Evolutionary conservation across 2,797 vertebrate genomes (phyloP).

Genomic region (Podarcis lilfordi): DNA sequence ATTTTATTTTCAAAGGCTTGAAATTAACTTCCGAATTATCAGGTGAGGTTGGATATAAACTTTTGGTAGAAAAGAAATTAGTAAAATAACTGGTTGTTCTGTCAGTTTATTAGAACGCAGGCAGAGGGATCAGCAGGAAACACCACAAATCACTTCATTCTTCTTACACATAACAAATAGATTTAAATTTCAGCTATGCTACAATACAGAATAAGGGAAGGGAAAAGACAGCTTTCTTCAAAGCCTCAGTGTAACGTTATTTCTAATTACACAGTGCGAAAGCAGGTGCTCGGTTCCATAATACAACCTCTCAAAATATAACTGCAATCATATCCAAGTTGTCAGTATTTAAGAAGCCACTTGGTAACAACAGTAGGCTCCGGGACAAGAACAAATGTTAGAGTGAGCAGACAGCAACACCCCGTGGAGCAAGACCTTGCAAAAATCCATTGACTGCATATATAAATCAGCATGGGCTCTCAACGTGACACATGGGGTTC

Average conservation of each 20-base stretch:
- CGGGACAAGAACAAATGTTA: neutral
- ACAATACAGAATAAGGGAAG: slow-evolving; percentile 37
- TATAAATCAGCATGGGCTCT: slow-evolving; percentile 47
- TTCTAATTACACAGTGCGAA: slow-evolving; percentile 32
- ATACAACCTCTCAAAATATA: slow-evolving; percentile 35
- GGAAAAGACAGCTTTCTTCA: slow-evolving; percentile 15
- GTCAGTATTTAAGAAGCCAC: slow-evolving; percentile 16
- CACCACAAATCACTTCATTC: slow-evolving; percentile 31
- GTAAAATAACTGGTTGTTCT: slow-evolving; percentile 27
- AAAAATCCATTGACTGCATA: slow-evolving; percentile 5
- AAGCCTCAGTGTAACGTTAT: slow-evolving; percentile 36
- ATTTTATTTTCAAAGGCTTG: slow-evolving; percentile 5
- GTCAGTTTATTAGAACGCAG: slow-evolving; percentile 27
- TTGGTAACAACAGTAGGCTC: slow-evolving; percentile 18
- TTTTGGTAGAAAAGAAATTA: slow-evolving; percentile 27
- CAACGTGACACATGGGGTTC: slow-evolving; percentile 39
- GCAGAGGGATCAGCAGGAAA: slow-evolving; percentile 13
- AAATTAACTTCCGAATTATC: neutral
- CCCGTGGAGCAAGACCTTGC: slow-evolving; percentile 6
- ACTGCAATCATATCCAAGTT: slow-evolving; percentile 9
- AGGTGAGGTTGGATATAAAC: neutral
- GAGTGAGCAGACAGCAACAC: slow-evolving; percentile 28
- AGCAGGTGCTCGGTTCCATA: slow-evolving; percentile 33
- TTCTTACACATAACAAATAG: slow-evolving; percentile 38
- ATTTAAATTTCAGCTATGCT: slow-evolving; percentile 37